These are phyloP conservation scores for Mus caroli DNA, from an alignment of 2,797 vertebrate species.

Conservation along the genomic window DNA sequence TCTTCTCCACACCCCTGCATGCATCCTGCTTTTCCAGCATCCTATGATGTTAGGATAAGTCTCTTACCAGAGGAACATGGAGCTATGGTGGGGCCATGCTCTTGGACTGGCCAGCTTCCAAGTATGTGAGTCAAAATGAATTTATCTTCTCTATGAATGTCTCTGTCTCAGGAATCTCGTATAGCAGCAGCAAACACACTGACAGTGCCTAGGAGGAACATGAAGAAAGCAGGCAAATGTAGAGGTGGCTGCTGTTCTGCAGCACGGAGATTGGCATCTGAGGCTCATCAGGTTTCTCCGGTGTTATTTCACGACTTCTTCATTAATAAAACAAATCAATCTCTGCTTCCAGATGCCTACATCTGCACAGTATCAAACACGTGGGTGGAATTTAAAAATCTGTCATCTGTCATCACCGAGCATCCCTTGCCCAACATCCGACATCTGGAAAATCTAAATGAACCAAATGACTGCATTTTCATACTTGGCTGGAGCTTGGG, in stretches of 20 bases:
- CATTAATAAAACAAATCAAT: conserved; percentile 77
- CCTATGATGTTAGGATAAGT: background rate
- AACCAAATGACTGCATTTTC: conserved; percentile 65
- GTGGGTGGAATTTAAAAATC: conserved; percentile 42
- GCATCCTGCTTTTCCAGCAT: background rate
- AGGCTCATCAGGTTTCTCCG: conserved; percentile 3
- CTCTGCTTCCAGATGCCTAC: conserved; percentile 57
- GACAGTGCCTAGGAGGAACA: background rate
- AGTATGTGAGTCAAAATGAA: background rate
- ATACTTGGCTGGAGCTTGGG: conserved; percentile 42
- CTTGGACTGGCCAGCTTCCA: background rate
- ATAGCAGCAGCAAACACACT: background rate
- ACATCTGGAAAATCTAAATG: conserved; percentile 75
- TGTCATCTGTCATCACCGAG: conserved; percentile 22
- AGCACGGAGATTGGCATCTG: background rate
- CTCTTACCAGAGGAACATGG: background rate
- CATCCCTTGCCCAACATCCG: conserved; percentile 46
- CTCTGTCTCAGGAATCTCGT: background rate
- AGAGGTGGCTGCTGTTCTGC: background rate
- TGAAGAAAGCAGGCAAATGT: background rate
- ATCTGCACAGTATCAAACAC: conserved; percentile 39
- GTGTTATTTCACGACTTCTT: conserved; percentile 30
- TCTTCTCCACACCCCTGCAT: background rate
- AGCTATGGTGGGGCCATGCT: too few species aligned
- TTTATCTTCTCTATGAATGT: background rate